These are phyloP conservation scores for Epinephelus awoara DNA, from an alignment of 2,797 vertebrate genomes.

Conservation along the genomic window DNA sequence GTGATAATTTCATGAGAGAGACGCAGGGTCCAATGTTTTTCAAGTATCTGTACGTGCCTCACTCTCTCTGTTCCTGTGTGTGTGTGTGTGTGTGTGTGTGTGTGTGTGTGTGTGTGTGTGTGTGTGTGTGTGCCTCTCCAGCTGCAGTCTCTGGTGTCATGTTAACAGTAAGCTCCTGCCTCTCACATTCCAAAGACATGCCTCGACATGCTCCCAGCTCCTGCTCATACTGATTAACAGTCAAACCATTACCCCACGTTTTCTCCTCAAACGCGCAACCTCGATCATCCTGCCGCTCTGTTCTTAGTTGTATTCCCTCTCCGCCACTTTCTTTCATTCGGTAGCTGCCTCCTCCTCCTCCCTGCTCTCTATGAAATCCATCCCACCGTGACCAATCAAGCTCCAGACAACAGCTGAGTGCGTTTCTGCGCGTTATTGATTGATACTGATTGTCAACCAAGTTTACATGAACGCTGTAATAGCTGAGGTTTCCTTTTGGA, in stretches of 20 bases:
- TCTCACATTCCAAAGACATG: conserved; percentile 76
- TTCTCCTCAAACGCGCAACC: conserved; percentile 16
- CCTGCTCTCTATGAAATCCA: conserved; percentile 20
- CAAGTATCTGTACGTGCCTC: conserved; percentile 8
- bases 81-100: too few species aligned
- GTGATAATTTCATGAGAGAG: conserved; percentile 6
- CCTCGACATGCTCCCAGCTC: conserved; percentile 57
- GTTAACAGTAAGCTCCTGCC: conserved; percentile 66
- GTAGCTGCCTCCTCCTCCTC: neutral
- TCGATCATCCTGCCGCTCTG: conserved; percentile 19
- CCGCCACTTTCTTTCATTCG: conserved; percentile 12
- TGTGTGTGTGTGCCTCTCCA: conserved; percentile 43
- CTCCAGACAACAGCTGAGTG: conserved; percentile 65
- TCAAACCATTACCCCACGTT: conserved; percentile 16
- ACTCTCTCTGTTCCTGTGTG: conserved; percentile 13
- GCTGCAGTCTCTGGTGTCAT: conserved; percentile 72
- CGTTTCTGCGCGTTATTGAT: conserved; percentile 20
- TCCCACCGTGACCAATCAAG: conserved; percentile 60
- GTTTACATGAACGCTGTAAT: conserved; percentile 7
- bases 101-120: too few species aligned
- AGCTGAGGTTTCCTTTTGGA: neutral
- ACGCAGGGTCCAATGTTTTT: conserved; percentile 4
- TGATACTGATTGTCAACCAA: conserved; percentile 18
- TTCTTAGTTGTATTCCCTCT: conserved; percentile 13
- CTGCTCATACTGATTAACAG: conserved; percentile 33